These are phyloP conservation scores for Leucoraja erinaceus DNA, from an alignment of 2,113 vertebrate genomes.

Conservation along the genomic window DNA sequence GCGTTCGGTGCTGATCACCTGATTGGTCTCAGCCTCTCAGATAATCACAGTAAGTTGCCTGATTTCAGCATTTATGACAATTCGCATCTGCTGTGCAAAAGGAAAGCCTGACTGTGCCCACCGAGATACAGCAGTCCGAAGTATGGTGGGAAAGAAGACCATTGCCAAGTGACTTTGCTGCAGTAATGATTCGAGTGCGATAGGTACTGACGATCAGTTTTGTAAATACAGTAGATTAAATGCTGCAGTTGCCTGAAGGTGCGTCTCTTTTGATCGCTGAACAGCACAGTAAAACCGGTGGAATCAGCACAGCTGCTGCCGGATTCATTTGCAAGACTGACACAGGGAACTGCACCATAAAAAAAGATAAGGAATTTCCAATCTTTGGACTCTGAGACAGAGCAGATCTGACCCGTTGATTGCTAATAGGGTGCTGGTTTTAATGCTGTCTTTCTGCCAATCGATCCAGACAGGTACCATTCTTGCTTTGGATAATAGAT, in stretches of 20 bases:
- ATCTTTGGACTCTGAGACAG: conserved; percentile 82
- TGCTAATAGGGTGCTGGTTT: conserved; percentile 92
- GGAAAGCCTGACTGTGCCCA: background rate
- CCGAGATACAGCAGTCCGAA: background rate
- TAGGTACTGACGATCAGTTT: background rate
- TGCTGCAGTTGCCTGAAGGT: background rate
- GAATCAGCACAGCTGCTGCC: background rate
- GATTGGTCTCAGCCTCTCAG: background rate
- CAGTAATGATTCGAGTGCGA: background rate
- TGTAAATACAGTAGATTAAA: background rate
- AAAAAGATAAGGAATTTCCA: conserved; percentile 53
- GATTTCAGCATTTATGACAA: background rate
- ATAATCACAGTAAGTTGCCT: conserved; percentile 5
- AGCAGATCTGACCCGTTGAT: conserved; percentile 82
- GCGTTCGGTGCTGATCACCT: background rate
- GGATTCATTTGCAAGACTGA: background rate
- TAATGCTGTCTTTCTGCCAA: conserved; percentile 90
- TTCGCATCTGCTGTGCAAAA: background rate
- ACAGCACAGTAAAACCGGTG: background rate
- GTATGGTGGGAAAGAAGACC: background rate
- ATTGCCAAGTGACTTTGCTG: background rate
- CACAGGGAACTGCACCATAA: background rate
- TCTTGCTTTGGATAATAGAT: background rate
- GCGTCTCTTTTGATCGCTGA: background rate
- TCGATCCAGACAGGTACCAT: conserved; percentile 32